phyloP scores from a whole-genome alignment of 2,113 vertebrate genomes.

The Cervus canadensis region DNA sequence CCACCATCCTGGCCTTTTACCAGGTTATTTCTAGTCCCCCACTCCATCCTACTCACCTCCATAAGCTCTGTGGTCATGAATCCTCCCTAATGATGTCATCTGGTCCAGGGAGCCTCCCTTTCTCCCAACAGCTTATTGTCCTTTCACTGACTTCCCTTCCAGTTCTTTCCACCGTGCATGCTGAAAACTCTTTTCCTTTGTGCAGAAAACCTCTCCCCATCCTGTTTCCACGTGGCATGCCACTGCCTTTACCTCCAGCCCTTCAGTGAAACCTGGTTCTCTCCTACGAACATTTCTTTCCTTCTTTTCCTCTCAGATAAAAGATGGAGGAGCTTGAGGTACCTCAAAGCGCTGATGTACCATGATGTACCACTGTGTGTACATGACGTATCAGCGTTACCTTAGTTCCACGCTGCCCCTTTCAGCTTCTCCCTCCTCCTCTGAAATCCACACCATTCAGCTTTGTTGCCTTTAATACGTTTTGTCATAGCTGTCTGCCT shows the following conservation, averaged over 20 bases:
- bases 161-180: slow-evolving; percentile 21
- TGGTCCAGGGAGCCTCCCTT: slow-evolving; percentile 10
- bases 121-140: slow-evolving; percentile 36
- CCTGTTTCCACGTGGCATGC: not conserved
- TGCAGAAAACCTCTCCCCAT: not conserved
- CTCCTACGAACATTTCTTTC: not conserved
- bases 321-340: not conserved
- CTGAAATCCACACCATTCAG: not conserved
- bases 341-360: not conserved
- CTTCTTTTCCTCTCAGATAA: not conserved
- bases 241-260: not conserved
- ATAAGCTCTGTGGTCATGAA: not conserved
- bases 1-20: not conserved
- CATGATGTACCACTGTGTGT: not conserved
- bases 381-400: not conserved
- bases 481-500: not conserved
- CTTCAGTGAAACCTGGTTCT: not conserved
- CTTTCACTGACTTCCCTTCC: slow-evolving; percentile 45
- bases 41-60: not conserved
- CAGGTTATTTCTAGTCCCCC: not conserved
- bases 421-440: not conserved
- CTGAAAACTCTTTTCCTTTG: slow-evolving; percentile 27
- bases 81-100: not conserved
- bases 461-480: not conserved
- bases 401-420: not conserved